These are phyloP conservation scores for Brevimyrus niger DNA, from an alignment of 2,113 vertebrate species.

Conservation along the genomic window DNA sequence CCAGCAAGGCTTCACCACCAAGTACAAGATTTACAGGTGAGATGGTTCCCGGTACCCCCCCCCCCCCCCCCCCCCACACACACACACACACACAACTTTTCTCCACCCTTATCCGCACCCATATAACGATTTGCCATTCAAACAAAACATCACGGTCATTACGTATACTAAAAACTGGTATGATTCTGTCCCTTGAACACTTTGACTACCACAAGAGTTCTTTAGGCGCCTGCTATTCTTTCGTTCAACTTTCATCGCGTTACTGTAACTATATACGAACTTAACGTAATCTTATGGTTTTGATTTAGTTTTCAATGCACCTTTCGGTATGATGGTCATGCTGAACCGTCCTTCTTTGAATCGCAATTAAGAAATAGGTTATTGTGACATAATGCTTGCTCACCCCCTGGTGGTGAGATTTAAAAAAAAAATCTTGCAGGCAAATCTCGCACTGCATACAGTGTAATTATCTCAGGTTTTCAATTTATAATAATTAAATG, in stretches of 20 bases:
- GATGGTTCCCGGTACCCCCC: not conserved
- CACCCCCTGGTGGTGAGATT: slow-evolving; percentile 19
- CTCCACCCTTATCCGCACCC: not conserved
- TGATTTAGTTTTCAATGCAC: not conserved
- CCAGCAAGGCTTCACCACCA: slow-evolving; percentile 64
- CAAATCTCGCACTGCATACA: not conserved
- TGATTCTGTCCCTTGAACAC: not conserved
- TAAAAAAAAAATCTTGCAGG: not conserved
- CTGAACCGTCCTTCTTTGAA: not conserved
- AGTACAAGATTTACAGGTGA: slow-evolving; percentile 77
- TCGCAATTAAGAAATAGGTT: not conserved
- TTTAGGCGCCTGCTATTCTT: not conserved
- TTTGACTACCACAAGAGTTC: not conserved
- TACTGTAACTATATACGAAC: not conserved
- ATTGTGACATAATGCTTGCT: slow-evolving; percentile 10
- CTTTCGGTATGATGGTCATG: not conserved
- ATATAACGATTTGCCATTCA: not conserved
- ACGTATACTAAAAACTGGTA: not conserved
- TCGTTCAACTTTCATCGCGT: not conserved
- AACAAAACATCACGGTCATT: not conserved
- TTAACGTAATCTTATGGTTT: not conserved
- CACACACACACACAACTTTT: not conserved
- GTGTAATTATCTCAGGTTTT: not conserved
- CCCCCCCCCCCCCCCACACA: not conserved
- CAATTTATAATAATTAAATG: not conserved